Base-by-base conservation (phyloP, 2,113 vertebrate species). In the Salvelinus sp. region DNA sequence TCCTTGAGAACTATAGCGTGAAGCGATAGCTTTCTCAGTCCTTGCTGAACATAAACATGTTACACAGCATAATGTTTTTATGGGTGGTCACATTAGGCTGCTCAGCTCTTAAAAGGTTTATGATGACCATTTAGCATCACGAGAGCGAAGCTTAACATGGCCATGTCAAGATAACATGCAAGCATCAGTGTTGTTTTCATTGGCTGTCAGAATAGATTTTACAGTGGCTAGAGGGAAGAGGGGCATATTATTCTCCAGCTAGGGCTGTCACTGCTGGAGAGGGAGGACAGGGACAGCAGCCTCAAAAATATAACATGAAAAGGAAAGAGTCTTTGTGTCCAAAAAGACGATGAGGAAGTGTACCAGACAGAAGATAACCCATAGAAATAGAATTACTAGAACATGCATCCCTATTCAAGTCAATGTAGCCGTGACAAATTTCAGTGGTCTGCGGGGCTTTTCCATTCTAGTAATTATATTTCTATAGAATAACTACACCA, bases 121-220 rank as follows among this genome's bases (percentile, higher is more conserved):
- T 89, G 91, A 90, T 86, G 91, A 88, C 91, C 92, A 90, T 93
- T 93, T 91, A 94, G 90, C 92, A 90, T 90, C 90, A 83, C 74
- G 83, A 88, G 90, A 91, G 91, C 77, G 81, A 69, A 87, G 93
- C 93, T 93, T 93, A 92, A 89, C 92, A 90, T 89, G 92, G 92
- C 88, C 91, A 86, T 91, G 92, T 92, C 91, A 93, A 93, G 93
- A 93, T 93, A 94, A 93, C 93, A 93, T 91, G 91, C 90, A 90
- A 92, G 92, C 90, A 89, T 91, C 91, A 86, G 79, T 90, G 91
- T 91, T 92, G 92, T 93, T 93, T 93, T 93, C 92, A 93, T 84
- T 91, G 92, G 89, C 91, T 94, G 93, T 93, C 92, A 93, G 90
- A 88, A 92, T 81, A 89, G 92, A 94, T 94, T 94, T 93, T 92